Evolutionary conservation across 2,797 vertebrate species (phyloP), one percentile per base, ranked within the genome.

Genomic region (Clarias fuscus): DNA sequence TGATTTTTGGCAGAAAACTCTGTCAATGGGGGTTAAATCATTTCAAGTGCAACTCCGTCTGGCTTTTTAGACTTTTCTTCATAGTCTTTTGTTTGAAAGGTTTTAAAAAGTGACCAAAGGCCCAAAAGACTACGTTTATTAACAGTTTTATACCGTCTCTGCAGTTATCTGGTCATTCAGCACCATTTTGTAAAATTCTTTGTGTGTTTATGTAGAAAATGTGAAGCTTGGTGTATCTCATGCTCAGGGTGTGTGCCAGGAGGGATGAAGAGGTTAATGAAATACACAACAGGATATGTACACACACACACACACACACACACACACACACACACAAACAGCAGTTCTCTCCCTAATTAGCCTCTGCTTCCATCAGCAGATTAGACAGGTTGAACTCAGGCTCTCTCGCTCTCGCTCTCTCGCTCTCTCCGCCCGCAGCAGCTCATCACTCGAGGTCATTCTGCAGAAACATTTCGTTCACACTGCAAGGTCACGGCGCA

Each of bases 301-400:
- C 43, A 48, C 43, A 48, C 43, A 48, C 43, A 48, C 43, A 48
- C 43, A 59, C 48, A 56, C 64, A 70, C 64, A 22, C 67, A 61
- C 82, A n/a, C 68, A 83, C 18, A n/a, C 56, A 27, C 37, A 15
- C 56, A n/a, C 58, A 75, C 58, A 53, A 33, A 64, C 58, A 65
- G 70, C 70, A 77, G 62, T 43, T 83, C 80, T n/a, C 85, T 33
- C 37, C 7, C 7, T 83, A 83, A 86, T 86, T 86, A 86, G 64
- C 81, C 85, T 76, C 81, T 77, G 33, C 79, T 77, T 86, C 67
- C 64, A 86, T 77, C 85, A 33, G 61, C 72, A 83, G 72, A 86
- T 83, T 78, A 86, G 53, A 59, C 85, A 77, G 53, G 80, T 70
- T 86, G 81, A 86, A 83, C 85, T 86, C 72, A 83, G 18, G 3